Conservation (phyloP, 2,797 vertebrate genomes). For the Parambassis ranga region DNA sequence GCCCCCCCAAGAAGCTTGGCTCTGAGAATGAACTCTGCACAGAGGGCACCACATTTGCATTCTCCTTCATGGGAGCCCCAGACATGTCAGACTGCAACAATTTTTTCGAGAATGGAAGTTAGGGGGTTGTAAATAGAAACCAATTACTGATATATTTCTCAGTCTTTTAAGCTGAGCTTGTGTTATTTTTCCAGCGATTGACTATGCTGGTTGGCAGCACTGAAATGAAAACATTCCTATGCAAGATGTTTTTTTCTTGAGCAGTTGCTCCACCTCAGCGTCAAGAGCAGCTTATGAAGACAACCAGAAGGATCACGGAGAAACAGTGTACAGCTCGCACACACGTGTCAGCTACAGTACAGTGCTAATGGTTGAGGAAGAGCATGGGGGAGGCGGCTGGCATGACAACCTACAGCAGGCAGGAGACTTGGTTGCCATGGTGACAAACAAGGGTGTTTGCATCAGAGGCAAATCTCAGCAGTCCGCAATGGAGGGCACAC, state of each 20-base stretch:
- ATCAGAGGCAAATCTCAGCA: conserved; percentile 73
- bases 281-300: conserved; percentile 33
- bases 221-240: conserved; percentile 45
- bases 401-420: conserved; percentile 77
- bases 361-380: conserved; percentile 57
- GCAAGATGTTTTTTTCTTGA: not conserved
- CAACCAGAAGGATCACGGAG: conserved; percentile 7
- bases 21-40: conserved; percentile 25
- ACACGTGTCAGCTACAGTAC: conserved; percentile 63
- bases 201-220: conserved; percentile 24
- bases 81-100: conserved; percentile 41
- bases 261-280: not conserved
- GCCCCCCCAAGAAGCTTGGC: conserved; percentile 33
- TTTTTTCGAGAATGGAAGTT: conserved; percentile 34
- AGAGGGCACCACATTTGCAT: conserved; percentile 38
- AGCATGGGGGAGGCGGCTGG: conserved; percentile 55
- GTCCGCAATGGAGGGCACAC: conserved; percentile 45
- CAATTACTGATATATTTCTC: conserved; percentile 33
- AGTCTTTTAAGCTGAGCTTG: conserved; percentile 28
- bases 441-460: conserved; percentile 82
- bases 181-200: conserved; percentile 53
- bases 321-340: conserved; percentile 11
- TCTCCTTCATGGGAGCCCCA: conserved; percentile 34
- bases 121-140: conserved; percentile 28
- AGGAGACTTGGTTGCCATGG: conserved; percentile 82